These are phyloP conservation scores for Mixornis gularis DNA, from an alignment of 2,113 vertebrate species.

Conservation along the genomic window DNA sequence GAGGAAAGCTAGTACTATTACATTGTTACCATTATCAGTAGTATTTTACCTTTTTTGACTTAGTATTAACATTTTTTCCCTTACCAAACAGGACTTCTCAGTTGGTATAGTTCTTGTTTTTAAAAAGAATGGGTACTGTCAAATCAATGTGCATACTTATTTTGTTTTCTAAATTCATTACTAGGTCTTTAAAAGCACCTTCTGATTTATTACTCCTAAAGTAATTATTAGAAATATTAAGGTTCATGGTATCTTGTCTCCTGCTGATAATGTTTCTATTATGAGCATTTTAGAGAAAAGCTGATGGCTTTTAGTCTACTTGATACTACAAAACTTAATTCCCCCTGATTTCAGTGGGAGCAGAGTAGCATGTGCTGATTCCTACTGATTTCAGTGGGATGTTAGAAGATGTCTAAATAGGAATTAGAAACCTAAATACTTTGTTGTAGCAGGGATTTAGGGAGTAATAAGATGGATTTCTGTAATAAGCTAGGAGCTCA, in stretches of 20 bases:
- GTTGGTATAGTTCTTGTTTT: background rate
- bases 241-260: background rate
- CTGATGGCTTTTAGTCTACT: background rate
- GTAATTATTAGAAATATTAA: background rate
- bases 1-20: background rate
- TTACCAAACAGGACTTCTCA: background rate
- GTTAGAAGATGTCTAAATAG: background rate
- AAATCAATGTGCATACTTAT: background rate
- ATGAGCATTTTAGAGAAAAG: background rate
- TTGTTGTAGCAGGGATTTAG: background rate
- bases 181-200: background rate
- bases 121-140: background rate
- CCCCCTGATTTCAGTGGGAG: background rate
- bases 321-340: background rate
- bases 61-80: background rate
- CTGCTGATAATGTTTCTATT: background rate
- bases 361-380: background rate
- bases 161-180: constrained; percentile 2
- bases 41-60: background rate
- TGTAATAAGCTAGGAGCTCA: background rate
- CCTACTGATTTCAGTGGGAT: background rate
- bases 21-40: background rate
- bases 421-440: constrained; percentile 31
- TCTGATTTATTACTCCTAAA: background rate
- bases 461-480: constrained; percentile 14